These are phyloP conservation scores for Panzeria rudis DNA, from an alignment of 2,888 invertebrate species.

Conservation along the genomic window DNA sequence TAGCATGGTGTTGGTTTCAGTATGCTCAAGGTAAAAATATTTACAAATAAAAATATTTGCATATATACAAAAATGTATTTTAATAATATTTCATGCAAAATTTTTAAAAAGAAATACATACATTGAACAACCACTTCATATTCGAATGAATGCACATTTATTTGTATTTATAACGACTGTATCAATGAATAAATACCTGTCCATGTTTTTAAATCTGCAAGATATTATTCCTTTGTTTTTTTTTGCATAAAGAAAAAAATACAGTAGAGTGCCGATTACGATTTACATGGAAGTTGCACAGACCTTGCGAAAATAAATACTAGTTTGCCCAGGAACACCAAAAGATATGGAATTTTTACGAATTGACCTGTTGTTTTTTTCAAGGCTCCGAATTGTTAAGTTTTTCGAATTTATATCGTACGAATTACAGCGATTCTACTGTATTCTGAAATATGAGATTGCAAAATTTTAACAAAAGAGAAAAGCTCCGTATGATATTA, in stretches of 20 bases:
- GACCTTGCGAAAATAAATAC: too few species aligned
- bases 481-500: background rate
- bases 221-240: background rate
- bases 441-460: background rate
- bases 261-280: too few species aligned
- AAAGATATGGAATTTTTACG: too few species aligned
- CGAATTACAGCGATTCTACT: too few species aligned
- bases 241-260: background rate
- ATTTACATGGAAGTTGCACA: too few species aligned
- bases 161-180: background rate
- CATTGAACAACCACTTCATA: too few species aligned
- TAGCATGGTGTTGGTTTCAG: background rate
- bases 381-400: too few species aligned
- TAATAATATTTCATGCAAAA: slow-evolving; percentile 1
- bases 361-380: too few species aligned
- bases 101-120: background rate
- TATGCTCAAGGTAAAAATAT: background rate
- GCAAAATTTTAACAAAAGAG: background rate
- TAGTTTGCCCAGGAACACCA: too few species aligned
- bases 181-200: background rate
- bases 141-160: background rate
- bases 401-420: too few species aligned
- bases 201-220: background rate
- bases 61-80: background rate
- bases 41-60: slow-evolving; percentile 1